Conservation (phyloP, 2,797 vertebrate genomes). For the Girardinus metallicus region DNA sequence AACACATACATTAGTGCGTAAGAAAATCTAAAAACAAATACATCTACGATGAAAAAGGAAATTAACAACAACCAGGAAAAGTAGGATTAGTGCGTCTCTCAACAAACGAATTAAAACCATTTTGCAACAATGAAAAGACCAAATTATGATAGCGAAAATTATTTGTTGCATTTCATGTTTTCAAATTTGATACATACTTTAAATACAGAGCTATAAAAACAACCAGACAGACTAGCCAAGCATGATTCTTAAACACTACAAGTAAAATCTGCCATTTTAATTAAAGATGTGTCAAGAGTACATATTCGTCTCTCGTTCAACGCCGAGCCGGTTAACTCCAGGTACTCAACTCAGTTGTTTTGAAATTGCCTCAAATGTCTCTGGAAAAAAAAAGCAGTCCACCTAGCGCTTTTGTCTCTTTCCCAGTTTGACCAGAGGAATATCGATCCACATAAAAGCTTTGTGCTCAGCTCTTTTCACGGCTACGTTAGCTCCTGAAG, state of each 20-base stretch:
- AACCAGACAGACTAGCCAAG: neutral
- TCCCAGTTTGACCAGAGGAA: constrained; percentile 45
- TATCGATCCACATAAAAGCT: constrained; percentile 64
- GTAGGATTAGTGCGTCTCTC: neutral
- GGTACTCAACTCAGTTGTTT: constrained; percentile 25
- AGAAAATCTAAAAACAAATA: neutral
- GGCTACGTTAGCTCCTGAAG: constrained; percentile 44
- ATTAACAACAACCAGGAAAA: neutral
- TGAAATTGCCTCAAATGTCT: constrained; percentile 50
- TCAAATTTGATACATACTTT: neutral
- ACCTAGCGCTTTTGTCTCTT: constrained; percentile 46
- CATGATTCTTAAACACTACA: neutral
- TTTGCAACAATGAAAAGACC: neutral
- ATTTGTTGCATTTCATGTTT: neutral
- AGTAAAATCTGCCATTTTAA: neutral
- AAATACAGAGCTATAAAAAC: neutral
- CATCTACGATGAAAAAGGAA: neutral
- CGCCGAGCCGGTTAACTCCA: constrained; percentile 13
- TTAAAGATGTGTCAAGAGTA: constrained; percentile 27
- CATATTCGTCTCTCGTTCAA: constrained; percentile 17
- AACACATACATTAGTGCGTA: neutral
- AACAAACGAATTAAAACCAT: neutral
- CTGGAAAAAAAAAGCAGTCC: constrained; percentile 44
- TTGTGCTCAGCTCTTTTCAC: constrained; percentile 65
- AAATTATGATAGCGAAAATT: neutral